Evolutionary conservation across 2,113 vertebrate species (phyloP).

Genomic region (Chloropsis cyanopogon): DNA sequence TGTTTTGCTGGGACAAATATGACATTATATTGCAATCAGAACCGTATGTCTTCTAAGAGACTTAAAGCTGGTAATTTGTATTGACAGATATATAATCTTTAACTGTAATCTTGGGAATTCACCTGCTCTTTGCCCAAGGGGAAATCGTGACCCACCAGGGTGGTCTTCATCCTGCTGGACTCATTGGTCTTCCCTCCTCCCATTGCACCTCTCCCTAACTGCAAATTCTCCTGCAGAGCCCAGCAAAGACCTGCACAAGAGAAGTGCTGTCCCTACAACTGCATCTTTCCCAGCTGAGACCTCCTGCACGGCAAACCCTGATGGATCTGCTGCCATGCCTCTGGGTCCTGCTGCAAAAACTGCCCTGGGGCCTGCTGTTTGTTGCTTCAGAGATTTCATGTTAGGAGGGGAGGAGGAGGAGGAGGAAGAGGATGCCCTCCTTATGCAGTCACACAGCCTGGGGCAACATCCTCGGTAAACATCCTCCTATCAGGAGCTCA

Average conservation of each 20-base stretch:
- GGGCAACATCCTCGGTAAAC: not conserved
- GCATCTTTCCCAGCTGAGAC: not conserved
- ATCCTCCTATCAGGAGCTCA: not conserved
- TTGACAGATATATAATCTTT: not conserved
- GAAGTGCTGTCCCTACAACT: not conserved
- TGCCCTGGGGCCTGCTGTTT: not conserved
- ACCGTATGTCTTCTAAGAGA: not conserved
- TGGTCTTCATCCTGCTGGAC: not conserved
- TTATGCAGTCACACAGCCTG: not conserved
- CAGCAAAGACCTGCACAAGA: not conserved
- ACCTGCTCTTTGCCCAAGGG: not conserved
- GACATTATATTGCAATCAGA: not conserved
- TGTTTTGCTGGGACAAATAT: not conserved
- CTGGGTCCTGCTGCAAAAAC: not conserved
- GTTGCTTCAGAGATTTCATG: not conserved
- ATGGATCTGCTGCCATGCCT: not conserved
- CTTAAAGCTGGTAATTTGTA: not conserved
- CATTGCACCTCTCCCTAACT: not conserved
- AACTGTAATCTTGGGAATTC: not conserved
- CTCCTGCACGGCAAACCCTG: not conserved
- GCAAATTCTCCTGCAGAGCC: not conserved
- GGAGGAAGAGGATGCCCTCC: not conserved
- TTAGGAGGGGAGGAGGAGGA: not conserved
- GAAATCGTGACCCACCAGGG: not conserved
- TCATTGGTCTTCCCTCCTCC: not conserved